phyloP scores from a whole-genome alignment of 2,113 vertebrate genomes.

The Lutjanus erythropterus region DNA sequence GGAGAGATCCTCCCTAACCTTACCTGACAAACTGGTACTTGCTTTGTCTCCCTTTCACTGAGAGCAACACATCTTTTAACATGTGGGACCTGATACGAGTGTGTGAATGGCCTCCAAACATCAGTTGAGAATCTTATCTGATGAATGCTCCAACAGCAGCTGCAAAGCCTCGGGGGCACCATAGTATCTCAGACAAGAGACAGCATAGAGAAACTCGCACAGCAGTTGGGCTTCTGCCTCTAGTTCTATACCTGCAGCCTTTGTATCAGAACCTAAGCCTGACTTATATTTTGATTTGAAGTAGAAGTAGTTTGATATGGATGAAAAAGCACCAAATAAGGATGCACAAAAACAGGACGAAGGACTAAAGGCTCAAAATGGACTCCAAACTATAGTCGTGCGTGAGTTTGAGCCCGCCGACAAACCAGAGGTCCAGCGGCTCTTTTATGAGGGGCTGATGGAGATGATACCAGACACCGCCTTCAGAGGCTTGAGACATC shows the following conservation, averaged over 20 bases:
- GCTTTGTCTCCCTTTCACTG: background rate
- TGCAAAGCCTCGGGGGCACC: background rate
- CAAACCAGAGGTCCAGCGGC: conserved; percentile 29
- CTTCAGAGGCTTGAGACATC: conserved; percentile 63
- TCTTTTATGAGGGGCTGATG: conserved; percentile 66
- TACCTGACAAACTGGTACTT: no score
- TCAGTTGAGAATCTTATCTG: background rate
- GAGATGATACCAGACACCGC: conserved; percentile 73
- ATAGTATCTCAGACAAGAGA: background rate
- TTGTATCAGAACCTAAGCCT: no score
- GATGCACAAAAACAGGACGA: background rate
- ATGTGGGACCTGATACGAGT: conserved; percentile 17
- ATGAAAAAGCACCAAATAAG: background rate
- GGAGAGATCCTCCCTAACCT: no score
- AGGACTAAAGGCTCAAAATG: background rate
- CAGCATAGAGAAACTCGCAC: background rate
- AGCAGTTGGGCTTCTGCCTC: background rate
- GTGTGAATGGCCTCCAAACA: background rate
- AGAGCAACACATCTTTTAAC: background rate
- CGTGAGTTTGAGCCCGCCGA: conserved; percentile 52
- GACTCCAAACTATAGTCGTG: conserved; percentile 14
- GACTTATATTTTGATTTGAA: no score
- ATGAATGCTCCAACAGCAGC: background rate
- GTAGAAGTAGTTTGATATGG: conserved; percentile 22
- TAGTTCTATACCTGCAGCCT: background rate